Percentiles rank a stretch among this genome's conserved stretches.
Conservation (phyloP, 92 coral and sea anemone genomes). For the Umimayanthus chanpuru region DNA sequence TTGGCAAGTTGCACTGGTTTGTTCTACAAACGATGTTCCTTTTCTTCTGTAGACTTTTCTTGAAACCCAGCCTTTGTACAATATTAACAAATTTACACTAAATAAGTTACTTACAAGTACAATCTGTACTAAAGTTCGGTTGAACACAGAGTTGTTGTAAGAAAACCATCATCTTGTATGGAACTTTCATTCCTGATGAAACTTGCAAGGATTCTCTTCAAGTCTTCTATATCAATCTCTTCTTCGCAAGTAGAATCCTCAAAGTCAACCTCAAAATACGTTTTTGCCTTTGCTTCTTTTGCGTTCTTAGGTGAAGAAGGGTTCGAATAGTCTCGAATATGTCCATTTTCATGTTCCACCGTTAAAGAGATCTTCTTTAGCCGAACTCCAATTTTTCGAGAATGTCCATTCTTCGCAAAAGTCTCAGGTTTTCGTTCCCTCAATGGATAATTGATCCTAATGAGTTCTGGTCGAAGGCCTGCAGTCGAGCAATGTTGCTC, state of each 20-base stretch:
- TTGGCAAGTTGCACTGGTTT: background rate
- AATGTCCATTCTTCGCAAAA: background rate
- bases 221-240: constrained; percentile 26
- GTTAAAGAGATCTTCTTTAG: constrained; percentile 22
- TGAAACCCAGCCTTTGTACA: background rate
- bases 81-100: background rate
- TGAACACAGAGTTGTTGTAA: constrained; percentile 36
- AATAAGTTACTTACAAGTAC: background rate
- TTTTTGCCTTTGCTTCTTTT: constrained; percentile 29
- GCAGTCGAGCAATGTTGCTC: background rate
- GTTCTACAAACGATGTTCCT: no score
- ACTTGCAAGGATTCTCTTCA: constrained; percentile 28
- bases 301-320: background rate
- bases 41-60: background rate
- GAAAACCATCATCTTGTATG: constrained; percentile 26
- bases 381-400: constrained; percentile 1
- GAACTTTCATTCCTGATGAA: constrained; percentile 8
- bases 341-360: constrained; percentile 21
- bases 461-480: background rate
- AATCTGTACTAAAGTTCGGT: constrained; percentile 3
- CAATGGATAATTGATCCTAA: background rate
- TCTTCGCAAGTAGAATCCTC: constrained; percentile 34
- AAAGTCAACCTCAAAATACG: constrained; percentile 39
- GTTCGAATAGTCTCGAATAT: constrained; percentile 9
- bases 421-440: background rate